Evolutionary conservation across 2,113 vertebrate species (phyloP).

Genomic region (Pedionomus torquatus): DNA sequence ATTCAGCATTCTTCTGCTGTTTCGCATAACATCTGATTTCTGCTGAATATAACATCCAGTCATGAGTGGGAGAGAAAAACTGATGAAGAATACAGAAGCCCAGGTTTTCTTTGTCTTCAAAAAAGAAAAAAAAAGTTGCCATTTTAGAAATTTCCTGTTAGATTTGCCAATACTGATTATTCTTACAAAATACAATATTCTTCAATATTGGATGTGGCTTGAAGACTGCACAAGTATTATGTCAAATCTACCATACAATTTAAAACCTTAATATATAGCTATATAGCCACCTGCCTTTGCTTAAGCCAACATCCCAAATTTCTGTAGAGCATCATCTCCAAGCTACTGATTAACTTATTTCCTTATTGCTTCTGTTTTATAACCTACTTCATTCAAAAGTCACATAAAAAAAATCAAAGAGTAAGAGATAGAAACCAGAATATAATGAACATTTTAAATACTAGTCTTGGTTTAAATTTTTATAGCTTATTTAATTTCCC

Average conservation of each 20-base stretch:
- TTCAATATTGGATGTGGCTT: neutral
- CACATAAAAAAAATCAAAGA: neutral
- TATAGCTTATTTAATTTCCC: conserved; percentile 12
- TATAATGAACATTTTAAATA: neutral
- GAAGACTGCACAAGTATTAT: neutral
- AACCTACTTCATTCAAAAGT: neutral
- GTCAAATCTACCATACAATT: neutral
- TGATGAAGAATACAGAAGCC: neutral
- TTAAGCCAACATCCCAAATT: neutral
- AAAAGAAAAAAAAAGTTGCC: neutral
- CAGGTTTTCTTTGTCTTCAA: neutral
- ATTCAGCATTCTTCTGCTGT: neutral
- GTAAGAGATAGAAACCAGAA: neutral
- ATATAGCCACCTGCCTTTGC: neutral
- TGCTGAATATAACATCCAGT: neutral
- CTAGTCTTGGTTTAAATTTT: neutral
- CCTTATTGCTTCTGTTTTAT: neutral
- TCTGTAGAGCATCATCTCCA: neutral
- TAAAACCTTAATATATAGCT: neutral
- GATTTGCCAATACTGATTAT: neutral
- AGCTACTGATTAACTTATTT: neutral
- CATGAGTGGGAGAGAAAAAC: neutral
- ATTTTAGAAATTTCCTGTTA: neutral
- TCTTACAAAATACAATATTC: neutral
- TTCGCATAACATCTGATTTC: neutral